A percentile compares a stretch with the other conserved stretches of the same genome.
These are phyloP conservation scores for Menidia menidia DNA, from an alignment of 2,797 vertebrate genomes.

Conservation along the genomic window DNA sequence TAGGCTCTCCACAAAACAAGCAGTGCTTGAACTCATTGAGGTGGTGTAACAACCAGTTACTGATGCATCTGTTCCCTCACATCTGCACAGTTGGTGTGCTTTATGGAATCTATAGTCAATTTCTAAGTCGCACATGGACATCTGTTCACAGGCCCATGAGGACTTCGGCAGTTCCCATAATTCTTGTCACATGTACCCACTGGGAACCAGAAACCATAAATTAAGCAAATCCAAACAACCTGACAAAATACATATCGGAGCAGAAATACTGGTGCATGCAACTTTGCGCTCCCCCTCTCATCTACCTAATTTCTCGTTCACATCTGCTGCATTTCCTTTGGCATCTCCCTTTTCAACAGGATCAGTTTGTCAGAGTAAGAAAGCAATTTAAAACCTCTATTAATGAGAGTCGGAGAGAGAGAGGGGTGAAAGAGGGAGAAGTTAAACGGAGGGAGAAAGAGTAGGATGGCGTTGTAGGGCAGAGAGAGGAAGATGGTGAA, in stretches of 20 bases:
- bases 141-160: neutral
- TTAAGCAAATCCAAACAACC: slow-evolving; percentile 48
- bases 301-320: slow-evolving; percentile 42
- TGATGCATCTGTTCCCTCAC: neutral
- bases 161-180: neutral
- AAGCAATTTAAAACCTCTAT: slow-evolving; percentile 91
- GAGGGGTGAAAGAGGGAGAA: slow-evolving; percentile 61
- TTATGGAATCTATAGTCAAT: neutral
- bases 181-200: neutral
- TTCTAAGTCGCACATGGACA: neutral
- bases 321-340: slow-evolving; percentile 62
- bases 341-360: slow-evolving; percentile 75
- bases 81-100: neutral
- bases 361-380: slow-evolving; percentile 85
- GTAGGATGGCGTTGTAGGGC: slow-evolving; percentile 70
- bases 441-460: slow-evolving; percentile 68
- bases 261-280: slow-evolving; percentile 46
- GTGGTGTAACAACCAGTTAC: neutral
- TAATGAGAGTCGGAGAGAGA: slow-evolving; percentile 80
- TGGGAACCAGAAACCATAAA: neutral
- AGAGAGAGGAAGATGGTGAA: slow-evolving; percentile 71
- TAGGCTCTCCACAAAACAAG: neutral
- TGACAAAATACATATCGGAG: slow-evolving; percentile 64
- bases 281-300: slow-evolving; percentile 26
- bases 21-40: neutral